phyloP scores from a whole-genome alignment of 2,888 invertebrate genomes.

The Chloromyia formosa region DNA sequence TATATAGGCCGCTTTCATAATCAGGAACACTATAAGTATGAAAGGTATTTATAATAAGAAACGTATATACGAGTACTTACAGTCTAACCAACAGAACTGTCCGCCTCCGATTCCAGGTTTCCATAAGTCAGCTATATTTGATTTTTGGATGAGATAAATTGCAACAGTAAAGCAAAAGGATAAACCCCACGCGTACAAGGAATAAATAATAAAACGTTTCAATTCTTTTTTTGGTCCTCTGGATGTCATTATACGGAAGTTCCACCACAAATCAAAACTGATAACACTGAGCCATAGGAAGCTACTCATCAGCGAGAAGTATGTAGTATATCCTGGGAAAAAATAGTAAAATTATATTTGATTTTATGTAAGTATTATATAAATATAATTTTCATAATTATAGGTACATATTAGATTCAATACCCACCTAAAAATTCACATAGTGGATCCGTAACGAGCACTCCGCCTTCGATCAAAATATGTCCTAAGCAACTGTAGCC shows the following conservation, averaged over 20 bases:
- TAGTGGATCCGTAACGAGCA: slow-evolving; percentile 47
- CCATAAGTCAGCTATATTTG: slow-evolving; percentile 51
- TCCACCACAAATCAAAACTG: slow-evolving; percentile 86
- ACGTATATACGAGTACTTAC: slow-evolving; percentile 62
- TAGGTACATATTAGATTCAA: too few relatives aligned
- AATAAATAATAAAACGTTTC: slow-evolving; percentile 60
- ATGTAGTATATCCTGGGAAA: slow-evolving; percentile 70
- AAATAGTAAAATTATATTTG: slow-evolving; percentile 13
- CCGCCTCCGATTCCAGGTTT: slow-evolving; percentile 68
- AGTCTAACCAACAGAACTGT: slow-evolving; percentile 69
- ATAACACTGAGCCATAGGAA: slow-evolving; percentile 90
- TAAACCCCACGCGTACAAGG: slow-evolving; percentile 61
- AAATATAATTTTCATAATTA: too few relatives aligned
- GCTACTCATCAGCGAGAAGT: slow-evolving; percentile 80
- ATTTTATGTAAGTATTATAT: too few relatives aligned
- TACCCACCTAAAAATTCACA: slow-evolving; percentile 56
- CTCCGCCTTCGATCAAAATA: slow-evolving; percentile 51
- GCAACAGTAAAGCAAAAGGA: slow-evolving; percentile 55
- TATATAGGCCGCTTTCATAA: too few relatives aligned
- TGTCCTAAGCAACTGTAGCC: slow-evolving; percentile 70
- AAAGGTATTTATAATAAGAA: too few relatives aligned
- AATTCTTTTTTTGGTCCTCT: slow-evolving; percentile 28
- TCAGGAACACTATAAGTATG: too few relatives aligned
- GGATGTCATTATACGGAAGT: slow-evolving; percentile 48
- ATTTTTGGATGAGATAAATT: slow-evolving; percentile 58